Evolutionary conservation across 1,140 invertebrate species (phyloP).

Genomic region (Drosophila pallidifrons): DNA sequence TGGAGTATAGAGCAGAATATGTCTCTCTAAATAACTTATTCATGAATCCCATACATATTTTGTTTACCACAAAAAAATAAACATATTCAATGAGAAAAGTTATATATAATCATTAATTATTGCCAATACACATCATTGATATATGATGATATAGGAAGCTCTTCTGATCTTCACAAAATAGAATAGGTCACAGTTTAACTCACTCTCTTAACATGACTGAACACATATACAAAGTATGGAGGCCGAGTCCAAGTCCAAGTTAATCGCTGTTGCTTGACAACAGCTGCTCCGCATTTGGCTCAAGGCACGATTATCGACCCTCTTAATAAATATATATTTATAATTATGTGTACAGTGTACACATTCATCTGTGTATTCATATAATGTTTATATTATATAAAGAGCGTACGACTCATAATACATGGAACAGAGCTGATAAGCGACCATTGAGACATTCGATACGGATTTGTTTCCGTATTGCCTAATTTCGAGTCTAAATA

Average conservation of each 20-base stretch:
- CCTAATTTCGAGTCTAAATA: slow-evolving; percentile 20
- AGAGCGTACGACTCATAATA: slow-evolving; percentile 19
- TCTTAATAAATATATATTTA: slow-evolving; percentile 22
- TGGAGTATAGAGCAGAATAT: no score
- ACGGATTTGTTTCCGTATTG: slow-evolving; percentile 48
- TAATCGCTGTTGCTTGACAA: slow-evolving; percentile 51
- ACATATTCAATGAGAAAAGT: no score
- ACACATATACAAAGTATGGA: slow-evolving; percentile 25
- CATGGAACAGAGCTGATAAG: slow-evolving; percentile 24
- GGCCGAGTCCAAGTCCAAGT: slow-evolving; percentile 44
- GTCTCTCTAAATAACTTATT: no score
- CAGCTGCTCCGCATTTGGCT: slow-evolving; percentile 39
- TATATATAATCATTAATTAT: no score
- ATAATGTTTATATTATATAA: slow-evolving; percentile 13
- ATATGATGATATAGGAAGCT: no score
- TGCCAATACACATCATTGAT: no score
- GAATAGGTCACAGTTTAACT: slow-evolving; percentile 13
- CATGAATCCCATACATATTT: no score
- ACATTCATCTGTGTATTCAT: slow-evolving; percentile 8
- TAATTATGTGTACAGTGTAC: slow-evolving; percentile 7
- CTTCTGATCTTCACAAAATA: no score
- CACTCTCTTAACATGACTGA: slow-evolving; percentile 15
- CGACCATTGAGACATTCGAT: slow-evolving; percentile 30
- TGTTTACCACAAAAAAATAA: no score
- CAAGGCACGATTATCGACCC: slow-evolving; percentile 44